These are phyloP conservation scores for Crossaster papposus DNA, from an alignment of 53 echinoderm and acorn worm genomes.

Conservation along the genomic window DNA sequence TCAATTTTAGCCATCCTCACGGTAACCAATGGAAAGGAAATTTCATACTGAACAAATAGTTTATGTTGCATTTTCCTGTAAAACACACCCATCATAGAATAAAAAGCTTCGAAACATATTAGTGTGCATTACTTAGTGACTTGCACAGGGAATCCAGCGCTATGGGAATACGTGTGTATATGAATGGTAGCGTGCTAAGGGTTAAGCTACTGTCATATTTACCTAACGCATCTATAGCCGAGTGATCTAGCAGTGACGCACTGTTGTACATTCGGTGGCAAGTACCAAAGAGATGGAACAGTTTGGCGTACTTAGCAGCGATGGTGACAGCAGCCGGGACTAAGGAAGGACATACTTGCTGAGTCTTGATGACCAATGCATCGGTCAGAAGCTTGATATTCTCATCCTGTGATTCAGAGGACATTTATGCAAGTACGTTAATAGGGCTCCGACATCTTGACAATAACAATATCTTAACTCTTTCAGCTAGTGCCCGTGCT, in stretches of 20 bases:
- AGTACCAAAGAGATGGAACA: not conserved
- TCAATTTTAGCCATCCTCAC: no score
- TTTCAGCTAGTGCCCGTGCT: no score
- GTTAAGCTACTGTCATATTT: not conserved
- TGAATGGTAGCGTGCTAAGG: no score
- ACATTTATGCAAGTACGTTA: not conserved
- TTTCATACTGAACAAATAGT: no score
- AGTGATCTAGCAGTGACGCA: not conserved
- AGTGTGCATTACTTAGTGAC: no score
- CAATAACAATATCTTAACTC: no score
- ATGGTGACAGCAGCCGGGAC: not conserved
- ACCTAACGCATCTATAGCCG: conserved; percentile 19
- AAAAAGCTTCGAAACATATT: no score
- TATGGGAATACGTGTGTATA: no score
- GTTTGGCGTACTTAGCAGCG: conserved; percentile 1
- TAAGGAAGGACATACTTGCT: not conserved
- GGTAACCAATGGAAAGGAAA: no score
- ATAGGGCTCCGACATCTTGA: not conserved
- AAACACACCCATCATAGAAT: no score
- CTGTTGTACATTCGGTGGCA: conserved; percentile 6
- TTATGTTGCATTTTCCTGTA: no score
- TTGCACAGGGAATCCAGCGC: no score
- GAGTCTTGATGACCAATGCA: not conserved
- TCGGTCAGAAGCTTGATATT: not conserved
- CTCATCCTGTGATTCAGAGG: not conserved